phyloP scores from a whole-genome alignment of 2,113 vertebrate genomes.

The Myxocyprinus asiaticus region DNA sequence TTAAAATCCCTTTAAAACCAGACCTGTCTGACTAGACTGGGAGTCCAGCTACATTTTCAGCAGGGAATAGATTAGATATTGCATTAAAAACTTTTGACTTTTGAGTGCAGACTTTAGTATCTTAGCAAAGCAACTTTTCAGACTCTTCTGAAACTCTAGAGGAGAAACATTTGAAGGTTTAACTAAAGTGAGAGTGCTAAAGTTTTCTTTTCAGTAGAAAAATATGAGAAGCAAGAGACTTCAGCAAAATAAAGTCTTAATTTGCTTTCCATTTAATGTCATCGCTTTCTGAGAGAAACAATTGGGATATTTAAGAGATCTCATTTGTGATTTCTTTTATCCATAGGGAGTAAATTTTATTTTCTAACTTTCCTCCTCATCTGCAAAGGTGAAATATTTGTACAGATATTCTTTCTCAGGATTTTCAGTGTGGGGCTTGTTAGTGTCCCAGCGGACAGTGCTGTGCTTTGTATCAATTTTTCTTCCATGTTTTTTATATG shows the following conservation, averaged over 20 bases:
- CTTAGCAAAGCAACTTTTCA: no score
- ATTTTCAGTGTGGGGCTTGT: not conserved
- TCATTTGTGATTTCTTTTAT: not conserved
- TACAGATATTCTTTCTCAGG: not conserved
- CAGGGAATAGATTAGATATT: no score
- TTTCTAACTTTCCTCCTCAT: not conserved
- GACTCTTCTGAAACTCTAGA: not conserved
- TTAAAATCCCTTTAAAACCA: no score
- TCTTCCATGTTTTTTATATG: not conserved
- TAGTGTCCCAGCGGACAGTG: not conserved
- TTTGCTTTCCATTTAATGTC: not conserved
- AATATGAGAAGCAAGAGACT: not conserved
- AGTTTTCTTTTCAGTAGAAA: not conserved
- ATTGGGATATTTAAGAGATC: not conserved
- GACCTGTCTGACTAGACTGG: no score
- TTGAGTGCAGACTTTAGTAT: no score
- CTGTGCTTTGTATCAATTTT: slow-evolving; percentile 8
- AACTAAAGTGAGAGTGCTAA: no score
- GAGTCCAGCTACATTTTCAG: no score
- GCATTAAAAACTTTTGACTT: no score
- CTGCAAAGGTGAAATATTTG: slow-evolving; percentile 30
- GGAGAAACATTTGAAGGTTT: no score
- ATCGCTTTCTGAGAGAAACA: not conserved
- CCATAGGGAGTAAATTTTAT: not conserved
- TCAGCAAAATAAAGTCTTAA: not conserved